Evolutionary conservation across 2,888 invertebrate genomes (phyloP), one percentile per base, ranked within the genome.

Genomic region (Sturmia bella): DNA sequence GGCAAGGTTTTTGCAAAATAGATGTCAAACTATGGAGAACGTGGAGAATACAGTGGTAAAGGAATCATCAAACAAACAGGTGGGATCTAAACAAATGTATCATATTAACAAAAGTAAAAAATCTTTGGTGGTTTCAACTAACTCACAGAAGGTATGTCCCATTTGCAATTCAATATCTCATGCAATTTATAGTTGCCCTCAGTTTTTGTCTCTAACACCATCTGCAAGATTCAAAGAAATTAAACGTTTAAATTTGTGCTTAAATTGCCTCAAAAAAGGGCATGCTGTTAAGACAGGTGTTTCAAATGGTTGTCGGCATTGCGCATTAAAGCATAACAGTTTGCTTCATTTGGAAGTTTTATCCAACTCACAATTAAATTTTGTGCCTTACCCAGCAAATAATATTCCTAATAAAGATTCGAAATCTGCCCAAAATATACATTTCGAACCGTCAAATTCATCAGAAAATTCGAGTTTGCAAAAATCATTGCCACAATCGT

Each of bases 1-100:
- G n/a, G n/a, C n/a, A n/a, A n/a, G n/a, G n/a, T n/a, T n/a, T n/a
- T n/a, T n/a, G n/a, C n/a, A n/a, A n/a, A n/a, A n/a, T n/a, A n/a
- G n/a, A n/a, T n/a, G n/a, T n/a, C n/a, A n/a, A n/a, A n/a, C n/a
- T n/a, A n/a, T n/a, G n/a, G n/a, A n/a, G n/a, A n/a, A n/a, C n/a
- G n/a, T n/a, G n/a, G n/a, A n/a, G n/a, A n/a, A n/a, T n/a, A n/a
- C n/a, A n/a, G n/a, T n/a, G n/a, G n/a, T n/a, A n/a, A n/a, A n/a
- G n/a, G n/a, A n/a, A n/a, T n/a, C n/a, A n/a, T n/a, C n/a, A n/a
- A n/a, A n/a, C n/a, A n/a, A 79, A 41, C 74, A 80, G 72, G 80
- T 80, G 77, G 69, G 68, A 41, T 50, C 43, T 52, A 80, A 75
- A 50, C n/a, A n/a, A 19, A 19, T 19, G 50, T 37, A 59, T 41